Evolutionary conservation across 2,797 vertebrate genomes (phyloP), one percentile per base, ranked within the genome.

Genomic region (Acanthurus leucopareius): DNA sequence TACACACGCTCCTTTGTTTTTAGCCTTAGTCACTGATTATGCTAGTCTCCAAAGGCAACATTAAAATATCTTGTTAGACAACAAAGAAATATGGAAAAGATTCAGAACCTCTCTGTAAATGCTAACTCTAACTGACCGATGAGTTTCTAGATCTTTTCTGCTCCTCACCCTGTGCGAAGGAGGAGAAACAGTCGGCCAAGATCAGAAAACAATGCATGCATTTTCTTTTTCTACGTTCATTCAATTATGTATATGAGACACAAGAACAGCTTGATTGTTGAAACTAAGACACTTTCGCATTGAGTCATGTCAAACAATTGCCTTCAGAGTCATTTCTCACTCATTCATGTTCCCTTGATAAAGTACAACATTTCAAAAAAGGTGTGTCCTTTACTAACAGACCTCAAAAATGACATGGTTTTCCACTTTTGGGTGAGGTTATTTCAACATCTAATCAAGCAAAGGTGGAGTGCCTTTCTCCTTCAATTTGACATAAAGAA

Each of bases 1-100:
- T 20, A 66, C 74, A 82, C 75, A 77, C 65, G 77, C 77, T 85
- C 54, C 73, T 89, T 84, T 91, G 86, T 91, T 73, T 80, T 25
- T 1, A 68, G 61, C 58, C 53, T 77, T 62, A 62, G 75, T 77
- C 32, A 79, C 75, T 66, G 61, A 85, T 84, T 86, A 69, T 69
- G 32, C 14, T 14, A 49, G 42, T 22, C 59, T 57, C 72, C 49
- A 42, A 15, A 80, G 60, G 35, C 75, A 87, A 74, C 77, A 83
- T 81, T 65, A 82, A 35, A 35, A 89, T 69, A 87, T 88, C 84
- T 85, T 87, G 77, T 60, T 59, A 60, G 51, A 80, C 45, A 84
- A 70, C 61, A 85, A 59, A 77, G 74, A 84, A 42, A 42, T 2
- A 10, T 51, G 57, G 40, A 80, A 47, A 0, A 69, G 73, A 88